phyloP scores from a whole-genome alignment of 2,797 vertebrate genomes.

The Tauraco hartlaubi region DNA sequence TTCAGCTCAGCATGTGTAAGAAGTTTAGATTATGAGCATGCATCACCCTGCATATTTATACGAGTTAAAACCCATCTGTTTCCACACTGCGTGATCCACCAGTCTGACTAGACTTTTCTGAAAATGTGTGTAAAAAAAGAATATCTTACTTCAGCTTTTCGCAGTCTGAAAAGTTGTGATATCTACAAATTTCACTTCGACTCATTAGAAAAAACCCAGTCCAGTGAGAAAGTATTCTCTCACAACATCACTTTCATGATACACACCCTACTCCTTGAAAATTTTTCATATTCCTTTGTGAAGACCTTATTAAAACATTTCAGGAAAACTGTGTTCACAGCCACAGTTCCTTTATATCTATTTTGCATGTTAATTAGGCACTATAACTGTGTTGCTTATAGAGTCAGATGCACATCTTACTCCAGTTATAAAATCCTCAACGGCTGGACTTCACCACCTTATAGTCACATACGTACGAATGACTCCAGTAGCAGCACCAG shows the following conservation, averaged over 20 bases:
- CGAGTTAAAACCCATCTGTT: conserved; percentile 45
- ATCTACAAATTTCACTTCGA: neutral
- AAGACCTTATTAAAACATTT: neutral
- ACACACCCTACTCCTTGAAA: neutral
- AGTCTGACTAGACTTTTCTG: neutral
- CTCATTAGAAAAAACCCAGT: neutral
- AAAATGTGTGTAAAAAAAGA: neutral
- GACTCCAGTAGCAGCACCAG: neutral
- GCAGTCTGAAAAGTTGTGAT: neutral
- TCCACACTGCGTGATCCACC: neutral
- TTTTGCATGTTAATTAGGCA: neutral
- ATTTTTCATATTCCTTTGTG: neutral
- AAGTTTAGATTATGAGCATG: neutral
- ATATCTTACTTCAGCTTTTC: neutral
- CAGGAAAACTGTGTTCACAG: neutral
- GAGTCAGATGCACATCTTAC: neutral
- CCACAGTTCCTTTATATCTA: neutral
- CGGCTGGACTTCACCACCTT: neutral
- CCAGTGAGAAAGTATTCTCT: neutral
- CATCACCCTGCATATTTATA: neutral
- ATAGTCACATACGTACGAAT: fast-evolving
- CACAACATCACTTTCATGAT: neutral
- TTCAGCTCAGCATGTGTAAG: neutral
- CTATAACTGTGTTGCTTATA: neutral
- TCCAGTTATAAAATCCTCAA: neutral